Conservation (phyloP, 1,140 invertebrate species). For the Nasonia giraulti region DNA sequence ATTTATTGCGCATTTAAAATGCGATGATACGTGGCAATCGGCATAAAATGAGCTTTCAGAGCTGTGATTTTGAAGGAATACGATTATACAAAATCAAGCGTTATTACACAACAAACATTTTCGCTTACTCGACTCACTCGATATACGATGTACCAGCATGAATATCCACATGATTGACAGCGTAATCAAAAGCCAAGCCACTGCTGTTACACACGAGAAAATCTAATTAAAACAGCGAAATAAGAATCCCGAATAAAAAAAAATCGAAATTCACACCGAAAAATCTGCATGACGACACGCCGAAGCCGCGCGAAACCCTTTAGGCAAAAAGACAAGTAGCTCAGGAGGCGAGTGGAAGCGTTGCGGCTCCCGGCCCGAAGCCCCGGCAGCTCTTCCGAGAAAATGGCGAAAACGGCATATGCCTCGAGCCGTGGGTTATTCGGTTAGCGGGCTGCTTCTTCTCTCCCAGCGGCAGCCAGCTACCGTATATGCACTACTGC, state of each 20-base stretch:
- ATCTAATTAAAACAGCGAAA: too few species aligned
- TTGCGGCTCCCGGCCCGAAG: not conserved
- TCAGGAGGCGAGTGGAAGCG: conserved; percentile 30
- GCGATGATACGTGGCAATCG: not conserved
- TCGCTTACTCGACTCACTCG: too few species aligned
- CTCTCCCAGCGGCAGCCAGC: not conserved
- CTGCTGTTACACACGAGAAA: too few species aligned
- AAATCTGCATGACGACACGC: too few species aligned
- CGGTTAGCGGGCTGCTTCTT: conserved; percentile 53
- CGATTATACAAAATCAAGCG: too few species aligned
- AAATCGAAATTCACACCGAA: too few species aligned
- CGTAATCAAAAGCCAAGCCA: too few species aligned
- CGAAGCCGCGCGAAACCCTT: not conserved
- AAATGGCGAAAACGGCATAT: conserved; percentile 51
- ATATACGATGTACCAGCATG: too few species aligned
- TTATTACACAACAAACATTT: not conserved
- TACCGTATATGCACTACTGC: not conserved
- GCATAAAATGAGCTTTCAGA: not conserved
- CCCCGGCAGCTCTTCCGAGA: not conserved
- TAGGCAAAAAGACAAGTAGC: not conserved
- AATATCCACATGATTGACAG: too few species aligned
- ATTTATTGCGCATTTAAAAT: not conserved
- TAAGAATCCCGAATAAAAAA: too few species aligned
- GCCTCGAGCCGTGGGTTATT: conserved; percentile 55
- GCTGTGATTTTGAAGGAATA: not conserved